Conservation (phyloP, 2,113 vertebrate species). For the Galemys pyrenaicus region DNA sequence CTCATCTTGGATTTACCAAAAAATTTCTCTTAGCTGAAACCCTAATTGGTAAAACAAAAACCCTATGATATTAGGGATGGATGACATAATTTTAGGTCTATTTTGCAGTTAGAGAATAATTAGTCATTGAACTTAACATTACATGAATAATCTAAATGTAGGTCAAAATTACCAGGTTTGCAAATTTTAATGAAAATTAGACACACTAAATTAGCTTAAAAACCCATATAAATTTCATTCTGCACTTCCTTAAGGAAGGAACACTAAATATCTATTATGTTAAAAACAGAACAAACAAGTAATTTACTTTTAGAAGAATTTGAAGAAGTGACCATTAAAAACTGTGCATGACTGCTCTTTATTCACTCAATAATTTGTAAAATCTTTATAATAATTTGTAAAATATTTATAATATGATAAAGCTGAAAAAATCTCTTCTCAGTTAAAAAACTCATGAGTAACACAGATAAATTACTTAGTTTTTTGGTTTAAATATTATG, state of each 20-base stretch:
- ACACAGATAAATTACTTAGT: background rate
- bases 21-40: background rate
- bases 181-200: background rate
- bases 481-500: conserved; percentile 51
- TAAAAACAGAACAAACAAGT: background rate
- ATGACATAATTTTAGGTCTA: background rate
- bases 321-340: conserved; percentile 28
- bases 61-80: background rate
- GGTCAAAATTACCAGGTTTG: background rate
- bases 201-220: conserved; percentile 30
- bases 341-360: background rate
- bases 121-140: background rate
- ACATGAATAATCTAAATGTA: background rate
- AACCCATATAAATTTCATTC: background rate
- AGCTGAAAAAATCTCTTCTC: conserved; percentile 14
- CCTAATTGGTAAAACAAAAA: background rate
- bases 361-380: background rate
- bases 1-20: background rate
- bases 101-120: conserved; percentile 18
- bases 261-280: background rate
- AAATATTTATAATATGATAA: background rate
- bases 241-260: background rate
- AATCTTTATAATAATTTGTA: background rate
- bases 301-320: background rate
- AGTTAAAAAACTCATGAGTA: conserved; percentile 37